phyloP scores from a whole-genome alignment of 2,113 vertebrate genomes.

The Porphyrio hochstetteri region DNA sequence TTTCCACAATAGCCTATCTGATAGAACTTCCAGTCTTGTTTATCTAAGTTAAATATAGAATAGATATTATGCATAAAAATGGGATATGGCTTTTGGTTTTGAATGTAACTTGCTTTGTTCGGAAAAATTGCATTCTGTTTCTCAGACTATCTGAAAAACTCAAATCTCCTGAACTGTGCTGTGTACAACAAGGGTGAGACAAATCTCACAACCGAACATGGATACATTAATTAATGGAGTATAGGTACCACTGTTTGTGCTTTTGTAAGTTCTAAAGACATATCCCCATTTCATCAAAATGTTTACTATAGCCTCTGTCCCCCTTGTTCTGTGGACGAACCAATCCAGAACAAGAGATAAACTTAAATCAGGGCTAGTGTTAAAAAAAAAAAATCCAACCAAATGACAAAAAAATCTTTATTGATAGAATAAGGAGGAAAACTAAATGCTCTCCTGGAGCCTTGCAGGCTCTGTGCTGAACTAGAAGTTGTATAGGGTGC shows the following conservation, averaged over 20 bases:
- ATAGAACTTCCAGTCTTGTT: not conserved
- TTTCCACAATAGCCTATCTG: not conserved
- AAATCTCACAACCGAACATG: not conserved
- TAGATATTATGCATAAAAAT: not conserved
- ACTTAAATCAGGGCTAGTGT: not conserved
- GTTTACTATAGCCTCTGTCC: not conserved
- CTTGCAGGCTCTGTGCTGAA: not conserved
- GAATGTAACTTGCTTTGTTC: not conserved
- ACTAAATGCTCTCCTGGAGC: not conserved
- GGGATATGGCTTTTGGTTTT: not conserved
- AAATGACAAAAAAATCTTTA: not conserved
- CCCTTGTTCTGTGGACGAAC: not conserved
- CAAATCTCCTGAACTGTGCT: not conserved
- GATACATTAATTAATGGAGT: not conserved
- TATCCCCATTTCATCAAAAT: not conserved
- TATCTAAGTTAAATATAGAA: not conserved
- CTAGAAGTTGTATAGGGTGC: not conserved
- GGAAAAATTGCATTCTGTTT: not conserved
- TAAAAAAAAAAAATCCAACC: not conserved
- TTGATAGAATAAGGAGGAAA: not conserved
- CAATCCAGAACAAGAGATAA: not conserved
- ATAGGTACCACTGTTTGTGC: not conserved
- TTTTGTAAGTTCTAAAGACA: not conserved
- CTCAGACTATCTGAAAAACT: not conserved
- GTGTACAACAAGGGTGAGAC: not conserved